phyloP scores from a whole-genome alignment of 2,888 invertebrate species.

The Biston stratarius region DNA sequence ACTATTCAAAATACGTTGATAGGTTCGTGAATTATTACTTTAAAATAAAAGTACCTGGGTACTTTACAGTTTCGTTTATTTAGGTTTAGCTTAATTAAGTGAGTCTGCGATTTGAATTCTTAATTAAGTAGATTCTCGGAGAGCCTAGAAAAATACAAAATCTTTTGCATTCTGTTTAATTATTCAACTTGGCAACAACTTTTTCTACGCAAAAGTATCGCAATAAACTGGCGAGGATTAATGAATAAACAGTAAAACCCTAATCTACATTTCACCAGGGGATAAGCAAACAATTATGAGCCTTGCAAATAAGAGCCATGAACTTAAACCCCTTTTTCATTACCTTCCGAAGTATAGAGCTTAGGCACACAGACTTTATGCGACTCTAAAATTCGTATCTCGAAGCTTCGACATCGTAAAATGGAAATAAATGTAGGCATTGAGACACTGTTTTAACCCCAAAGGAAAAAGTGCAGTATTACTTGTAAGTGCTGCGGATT shows the following conservation, averaged over 20 bases:
- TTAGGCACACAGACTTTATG: slow-evolving; percentile 48
- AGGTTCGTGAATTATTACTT: neutral
- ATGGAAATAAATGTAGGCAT: slow-evolving; percentile 48
- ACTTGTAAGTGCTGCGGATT: too few species aligned
- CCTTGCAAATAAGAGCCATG: slow-evolving; percentile 46
- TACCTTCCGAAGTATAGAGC: slow-evolving; percentile 43
- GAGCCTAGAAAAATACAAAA: slow-evolving; percentile 9
- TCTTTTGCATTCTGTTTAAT: slow-evolving; percentile 13
- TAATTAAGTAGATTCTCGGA: slow-evolving; percentile 4
- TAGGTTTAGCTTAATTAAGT: slow-evolving; percentile 3
- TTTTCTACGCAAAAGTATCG: slow-evolving; percentile 16
- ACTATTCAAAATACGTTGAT: too few species aligned
- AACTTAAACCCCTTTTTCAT: slow-evolving; percentile 48
- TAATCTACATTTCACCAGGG: slow-evolving; percentile 38
- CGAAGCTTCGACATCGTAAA: slow-evolving; percentile 55
- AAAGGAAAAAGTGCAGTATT: slow-evolving; percentile 6
- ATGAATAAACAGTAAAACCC: slow-evolving; percentile 31
- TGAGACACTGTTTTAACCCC: slow-evolving; percentile 15
- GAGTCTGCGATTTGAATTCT: slow-evolving; percentile 1
- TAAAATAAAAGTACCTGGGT: neutral
- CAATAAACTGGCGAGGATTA: slow-evolving; percentile 23
- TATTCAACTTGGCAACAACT: slow-evolving; percentile 6
- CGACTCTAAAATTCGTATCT: slow-evolving; percentile 54
- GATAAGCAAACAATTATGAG: slow-evolving; percentile 45
- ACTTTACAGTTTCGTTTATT: neutral